phyloP scores from a whole-genome alignment of 2,888 invertebrate species.

The Cerastis leucographa region DNA sequence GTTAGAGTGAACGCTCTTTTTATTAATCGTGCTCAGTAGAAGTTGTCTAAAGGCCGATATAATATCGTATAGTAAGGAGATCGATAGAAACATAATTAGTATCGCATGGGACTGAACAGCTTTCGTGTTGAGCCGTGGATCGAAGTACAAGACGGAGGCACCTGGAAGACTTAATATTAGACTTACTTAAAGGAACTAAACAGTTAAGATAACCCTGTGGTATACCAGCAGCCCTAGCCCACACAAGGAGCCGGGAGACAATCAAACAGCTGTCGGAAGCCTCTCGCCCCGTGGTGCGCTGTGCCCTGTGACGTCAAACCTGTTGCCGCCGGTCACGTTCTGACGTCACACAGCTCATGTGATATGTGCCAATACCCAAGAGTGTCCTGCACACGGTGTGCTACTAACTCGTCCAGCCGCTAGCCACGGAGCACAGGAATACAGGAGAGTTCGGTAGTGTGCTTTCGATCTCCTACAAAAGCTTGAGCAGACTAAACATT shows the following conservation, averaged over 20 bases:
- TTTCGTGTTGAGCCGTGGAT: not conserved
- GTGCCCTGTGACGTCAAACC: not conserved
- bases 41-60: not conserved
- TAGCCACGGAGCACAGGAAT: not conserved
- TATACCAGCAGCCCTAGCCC: not conserved
- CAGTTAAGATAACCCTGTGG: not conserved
- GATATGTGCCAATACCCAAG: not conserved
- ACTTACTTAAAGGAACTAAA: not conserved
- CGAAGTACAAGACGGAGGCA: not conserved
- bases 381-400: not conserved
- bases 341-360: conserved; percentile 1
- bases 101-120: not conserved
- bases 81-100: not conserved
- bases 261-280: conserved; percentile 9
- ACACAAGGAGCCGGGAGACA: not conserved
- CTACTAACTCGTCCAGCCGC: not conserved
- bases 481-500: conserved; percentile 9
- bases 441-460: not conserved
- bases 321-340: not conserved
- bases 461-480: not conserved
- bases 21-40: not conserved
- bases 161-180: not conserved
- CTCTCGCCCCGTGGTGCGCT: not conserved
- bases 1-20: too few relatives aligned
- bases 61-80: not conserved